Percentiles rank a stretch among this genome's conserved stretches.
These are phyloP conservation scores for Etheostoma cragini DNA, from an alignment of 2,113 vertebrate species.

Conservation along the genomic window DNA sequence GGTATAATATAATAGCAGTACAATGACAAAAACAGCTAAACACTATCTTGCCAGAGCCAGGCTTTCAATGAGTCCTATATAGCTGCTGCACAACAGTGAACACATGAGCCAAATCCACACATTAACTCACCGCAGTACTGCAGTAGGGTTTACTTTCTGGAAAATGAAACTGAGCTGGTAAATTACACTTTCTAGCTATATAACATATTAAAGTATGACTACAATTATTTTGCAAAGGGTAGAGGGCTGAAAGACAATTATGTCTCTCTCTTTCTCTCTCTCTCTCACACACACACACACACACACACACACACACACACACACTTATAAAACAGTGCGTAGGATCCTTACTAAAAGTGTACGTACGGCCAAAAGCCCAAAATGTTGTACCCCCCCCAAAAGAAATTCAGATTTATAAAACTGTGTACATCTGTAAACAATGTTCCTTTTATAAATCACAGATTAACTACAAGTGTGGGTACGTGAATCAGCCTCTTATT, in stretches of 20 bases:
- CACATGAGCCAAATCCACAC: slow-evolving; percentile 32
- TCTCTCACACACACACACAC: too few relatives aligned
- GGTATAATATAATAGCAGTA: slow-evolving; percentile 43
- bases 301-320: too few relatives aligned
- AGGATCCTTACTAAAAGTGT: too few relatives aligned
- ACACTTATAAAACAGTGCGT: too few relatives aligned
- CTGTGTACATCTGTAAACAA: too few relatives aligned
- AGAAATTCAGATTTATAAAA: too few relatives aligned
- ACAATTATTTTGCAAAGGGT: slow-evolving; percentile 12
- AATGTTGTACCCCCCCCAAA: too few relatives aligned
- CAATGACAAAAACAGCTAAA: slow-evolving; percentile 36
- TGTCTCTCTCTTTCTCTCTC: too few relatives aligned
- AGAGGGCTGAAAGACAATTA: slow-evolving; percentile 35
- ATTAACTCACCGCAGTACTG: slow-evolving; percentile 18
- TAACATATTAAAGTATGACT: slow-evolving; percentile 25
- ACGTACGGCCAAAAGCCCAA: too few relatives aligned
- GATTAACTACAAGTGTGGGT: too few relatives aligned
- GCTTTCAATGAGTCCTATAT: background rate
- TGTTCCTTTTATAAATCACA: too few relatives aligned
- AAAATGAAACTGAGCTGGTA: slow-evolving; percentile 44
- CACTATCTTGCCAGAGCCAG: slow-evolving; percentile 13
- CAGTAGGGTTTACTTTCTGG: slow-evolving; percentile 38
- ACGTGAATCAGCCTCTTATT: too few relatives aligned
- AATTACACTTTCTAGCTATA: slow-evolving; percentile 45
- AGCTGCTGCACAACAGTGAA: background rate